A percentile compares a stretch with the other conserved stretches of the same genome.
Evolutionary conservation across 2,113 vertebrate genomes (phyloP).

Genomic region (Propithecus coquereli): DNA sequence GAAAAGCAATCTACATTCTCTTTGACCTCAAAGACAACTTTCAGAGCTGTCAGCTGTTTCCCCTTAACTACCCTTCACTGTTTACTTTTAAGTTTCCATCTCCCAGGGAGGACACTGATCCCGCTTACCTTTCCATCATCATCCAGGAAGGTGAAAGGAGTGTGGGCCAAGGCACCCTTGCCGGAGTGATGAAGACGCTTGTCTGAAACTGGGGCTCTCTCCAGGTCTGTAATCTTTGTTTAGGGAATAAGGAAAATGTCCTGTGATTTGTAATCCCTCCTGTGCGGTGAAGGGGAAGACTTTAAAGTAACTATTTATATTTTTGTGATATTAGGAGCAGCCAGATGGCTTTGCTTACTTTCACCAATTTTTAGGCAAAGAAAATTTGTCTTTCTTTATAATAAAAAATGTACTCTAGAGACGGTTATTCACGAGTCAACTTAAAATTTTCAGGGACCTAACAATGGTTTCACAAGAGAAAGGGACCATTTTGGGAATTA

Average conservation of each 20-base stretch:
- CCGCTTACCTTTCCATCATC: constrained; percentile 47
- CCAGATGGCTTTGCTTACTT: neutral
- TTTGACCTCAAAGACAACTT: constrained; percentile 75
- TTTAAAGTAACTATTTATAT: constrained; percentile 23
- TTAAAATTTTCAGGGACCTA: neutral
- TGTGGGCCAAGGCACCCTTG: neutral
- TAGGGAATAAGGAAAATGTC: constrained; percentile 25
- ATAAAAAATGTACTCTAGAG: neutral
- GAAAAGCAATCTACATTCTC: constrained; percentile 74
- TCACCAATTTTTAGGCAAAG: neutral
- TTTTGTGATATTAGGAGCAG: neutral
- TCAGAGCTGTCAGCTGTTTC: constrained; percentile 64
- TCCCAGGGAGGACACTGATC: constrained; percentile 15
- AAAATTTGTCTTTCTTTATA: neutral
- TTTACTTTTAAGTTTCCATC: constrained; percentile 43
- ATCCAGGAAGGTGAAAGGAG: neutral
- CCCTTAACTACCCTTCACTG: constrained; percentile 62
- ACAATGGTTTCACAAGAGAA: neutral
- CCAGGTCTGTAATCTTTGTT: constrained; percentile 22
- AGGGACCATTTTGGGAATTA: neutral
- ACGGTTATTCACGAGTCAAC: neutral
- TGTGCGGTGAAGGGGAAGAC: neutral
- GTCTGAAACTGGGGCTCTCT: neutral
- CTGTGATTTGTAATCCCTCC: constrained; percentile 20
- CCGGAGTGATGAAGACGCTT: neutral